phyloP scores from a whole-genome alignment of 2,888 invertebrate genomes.

The Nemurella pictetii region DNA sequence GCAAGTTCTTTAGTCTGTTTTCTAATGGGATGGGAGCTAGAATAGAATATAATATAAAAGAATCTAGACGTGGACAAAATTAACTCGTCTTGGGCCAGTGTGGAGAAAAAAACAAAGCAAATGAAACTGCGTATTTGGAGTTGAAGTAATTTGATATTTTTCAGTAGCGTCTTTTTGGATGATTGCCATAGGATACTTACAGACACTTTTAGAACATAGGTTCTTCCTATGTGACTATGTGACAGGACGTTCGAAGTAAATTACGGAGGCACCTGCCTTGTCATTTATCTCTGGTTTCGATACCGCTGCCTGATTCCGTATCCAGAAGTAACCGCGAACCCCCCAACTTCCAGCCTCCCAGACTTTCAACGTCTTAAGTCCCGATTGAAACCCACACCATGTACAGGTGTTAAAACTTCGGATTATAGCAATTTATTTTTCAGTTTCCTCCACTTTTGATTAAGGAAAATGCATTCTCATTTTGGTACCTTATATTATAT shows the following conservation, averaged over 20 bases:
- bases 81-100: conserved; percentile 2
- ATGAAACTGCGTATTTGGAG: conserved; percentile 30
- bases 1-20: background rate
- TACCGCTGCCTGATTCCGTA: background rate
- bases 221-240: background rate
- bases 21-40: background rate
- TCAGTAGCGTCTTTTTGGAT: conserved; percentile 26
- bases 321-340: too few relatives aligned
- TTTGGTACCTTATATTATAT: too few relatives aligned
- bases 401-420: too few relatives aligned
- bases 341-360: too few relatives aligned
- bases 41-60: background rate
- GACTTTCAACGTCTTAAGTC: too few relatives aligned
- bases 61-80: background rate
- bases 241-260: background rate
- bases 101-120: background rate
- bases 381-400: too few relatives aligned
- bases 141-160: conserved; percentile 30
- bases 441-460: too few relatives aligned
- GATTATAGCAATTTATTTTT: too few relatives aligned
- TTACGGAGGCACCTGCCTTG: conserved; percentile 33
- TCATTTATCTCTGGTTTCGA: conserved; percentile 35
- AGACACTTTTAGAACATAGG: conserved; percentile 30
- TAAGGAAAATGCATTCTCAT: too few relatives aligned
- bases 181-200: conserved; percentile 7